Base-by-base conservation (phyloP, 2,797 vertebrate species). In the Malacoraja senta region DNA sequence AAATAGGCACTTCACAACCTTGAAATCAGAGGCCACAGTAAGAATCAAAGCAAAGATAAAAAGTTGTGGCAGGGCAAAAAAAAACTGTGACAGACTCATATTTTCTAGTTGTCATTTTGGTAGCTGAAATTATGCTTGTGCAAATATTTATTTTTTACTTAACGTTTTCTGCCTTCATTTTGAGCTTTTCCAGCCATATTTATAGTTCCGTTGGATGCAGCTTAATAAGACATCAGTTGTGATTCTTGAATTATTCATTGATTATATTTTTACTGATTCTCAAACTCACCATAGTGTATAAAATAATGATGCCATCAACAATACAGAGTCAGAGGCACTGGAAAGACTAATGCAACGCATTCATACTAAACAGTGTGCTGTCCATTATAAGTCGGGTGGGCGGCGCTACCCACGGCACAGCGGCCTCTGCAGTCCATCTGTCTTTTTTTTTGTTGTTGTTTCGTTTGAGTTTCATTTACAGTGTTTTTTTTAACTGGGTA, bases 161-260 rank as follows among this genome's bases (percentile, higher is more conserved):
- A 76, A 6, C 90, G 24, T 65, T n/a, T 76, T 29, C 72, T 58
- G 71, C 38, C 26, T 92, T 29, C 24, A 44, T 74, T 92, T 92
- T 44, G 71, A 76, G 35, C 68, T 74, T 29, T 12, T 92, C 26
- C 10, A 26, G 72, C 38, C 90, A 74, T 4, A 74, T 44, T 21
- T 38, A 29, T 6, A 58, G 24, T 44, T 92, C 7, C 13, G 68
- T 15, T 53, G 38, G 38, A 44, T 68, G 19, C 7, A 38, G 84
- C 61, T 35, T 63, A 88, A 88, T 88, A 21, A 17, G n/a, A 32
- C 17, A 68, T 68, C n/a, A 88, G n/a, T 88, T 68, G 63, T 68
- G 84, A 35, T 68, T 68, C 84, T 26, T 68, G 63, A 88, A 68
- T 88, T 88, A 88, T 88, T 88, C 84, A 88, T 68, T 68, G 63